Conservation (phyloP, 2,113 vertebrate genomes). For the Pardalotus punctatus region DNA sequence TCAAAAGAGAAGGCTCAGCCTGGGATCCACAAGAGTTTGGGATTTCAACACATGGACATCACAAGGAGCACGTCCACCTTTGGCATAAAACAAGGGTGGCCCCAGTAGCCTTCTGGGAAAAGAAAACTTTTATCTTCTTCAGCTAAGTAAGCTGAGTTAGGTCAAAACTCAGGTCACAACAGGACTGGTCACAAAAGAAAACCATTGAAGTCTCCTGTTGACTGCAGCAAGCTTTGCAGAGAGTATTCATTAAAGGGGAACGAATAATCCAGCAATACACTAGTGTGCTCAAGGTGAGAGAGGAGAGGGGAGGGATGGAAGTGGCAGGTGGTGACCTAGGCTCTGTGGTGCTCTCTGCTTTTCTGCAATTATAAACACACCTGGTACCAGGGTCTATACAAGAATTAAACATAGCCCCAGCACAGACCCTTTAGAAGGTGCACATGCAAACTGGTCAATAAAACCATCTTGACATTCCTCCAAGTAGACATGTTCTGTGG, state of each 20-base stretch:
- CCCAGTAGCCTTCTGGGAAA: background rate
- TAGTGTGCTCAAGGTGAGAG: accelerated
- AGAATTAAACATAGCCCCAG: background rate
- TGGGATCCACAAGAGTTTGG: background rate
- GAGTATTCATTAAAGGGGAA: background rate
- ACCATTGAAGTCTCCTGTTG: background rate
- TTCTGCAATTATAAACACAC: background rate
- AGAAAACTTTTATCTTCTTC: background rate
- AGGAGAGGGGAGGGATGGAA: background rate
- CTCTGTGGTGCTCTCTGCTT: background rate
- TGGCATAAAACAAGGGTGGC: background rate
- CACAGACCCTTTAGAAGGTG: background rate
- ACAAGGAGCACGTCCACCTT: background rate
- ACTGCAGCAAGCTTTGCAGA: background rate
- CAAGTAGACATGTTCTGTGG: background rate
- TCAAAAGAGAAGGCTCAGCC: background rate
- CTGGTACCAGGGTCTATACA: background rate
- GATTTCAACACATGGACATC: background rate
- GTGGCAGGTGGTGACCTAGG: background rate
- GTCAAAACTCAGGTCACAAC: background rate
- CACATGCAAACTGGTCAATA: background rate
- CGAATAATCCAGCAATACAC: background rate
- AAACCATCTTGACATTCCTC: background rate
- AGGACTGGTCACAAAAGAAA: background rate
- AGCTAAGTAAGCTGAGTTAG: background rate